These are phyloP conservation scores for Chelonus formosanus DNA, from an alignment of 2,888 invertebrate genomes.

Conservation along the genomic window DNA sequence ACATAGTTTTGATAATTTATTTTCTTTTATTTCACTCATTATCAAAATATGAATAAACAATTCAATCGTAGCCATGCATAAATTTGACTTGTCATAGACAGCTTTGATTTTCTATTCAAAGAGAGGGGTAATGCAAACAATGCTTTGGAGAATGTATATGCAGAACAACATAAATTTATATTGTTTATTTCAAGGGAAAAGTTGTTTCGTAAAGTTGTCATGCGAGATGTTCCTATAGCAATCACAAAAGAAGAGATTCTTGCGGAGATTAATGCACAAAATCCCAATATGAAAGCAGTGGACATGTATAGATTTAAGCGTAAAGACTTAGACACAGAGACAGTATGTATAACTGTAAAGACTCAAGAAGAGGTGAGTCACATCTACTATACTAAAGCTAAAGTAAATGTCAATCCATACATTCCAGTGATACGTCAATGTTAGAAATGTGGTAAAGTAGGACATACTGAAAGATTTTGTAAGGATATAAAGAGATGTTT, in stretches of 20 bases:
- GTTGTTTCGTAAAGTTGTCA: neutral
- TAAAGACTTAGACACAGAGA: neutral
- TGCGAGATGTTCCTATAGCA: neutral
- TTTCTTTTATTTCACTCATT: no score
- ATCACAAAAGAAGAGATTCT: neutral
- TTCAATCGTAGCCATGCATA: no score
- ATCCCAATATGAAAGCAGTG: neutral
- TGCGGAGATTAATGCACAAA: neutral
- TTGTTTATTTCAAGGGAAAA: slow-evolving; percentile 1
- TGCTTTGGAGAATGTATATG: no score
- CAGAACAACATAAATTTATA: no score
- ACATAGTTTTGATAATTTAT: no score
- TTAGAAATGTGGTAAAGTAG: slow-evolving; percentile 53
- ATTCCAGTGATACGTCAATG: slow-evolving; percentile 1
- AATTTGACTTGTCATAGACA: no score
- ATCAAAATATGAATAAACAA: no score
- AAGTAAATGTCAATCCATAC: neutral
- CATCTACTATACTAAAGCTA: neutral
- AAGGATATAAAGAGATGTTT: slow-evolving; percentile 1
- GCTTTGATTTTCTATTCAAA: no score
- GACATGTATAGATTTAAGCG: slow-evolving; percentile 2
- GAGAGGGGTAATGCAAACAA: no score
- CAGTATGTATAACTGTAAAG: neutral
- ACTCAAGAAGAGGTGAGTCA: no score
- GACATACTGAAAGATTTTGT: slow-evolving; percentile 59